Base-by-base conservation (phyloP, 2,113 vertebrate species). In the Etheostoma spectabile region DNA sequence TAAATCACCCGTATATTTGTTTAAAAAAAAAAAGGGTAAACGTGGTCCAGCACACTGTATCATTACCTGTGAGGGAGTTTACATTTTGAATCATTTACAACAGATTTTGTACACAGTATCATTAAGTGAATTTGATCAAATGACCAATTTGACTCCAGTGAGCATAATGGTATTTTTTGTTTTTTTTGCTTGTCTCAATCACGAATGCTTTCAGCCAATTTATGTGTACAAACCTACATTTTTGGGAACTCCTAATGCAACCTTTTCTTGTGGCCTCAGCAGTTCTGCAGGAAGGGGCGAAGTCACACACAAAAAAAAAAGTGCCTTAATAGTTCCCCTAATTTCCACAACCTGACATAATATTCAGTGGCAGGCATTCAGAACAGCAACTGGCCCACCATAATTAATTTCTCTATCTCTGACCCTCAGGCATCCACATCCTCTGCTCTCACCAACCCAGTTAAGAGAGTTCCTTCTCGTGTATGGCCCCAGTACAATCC, bases 401-500 rank as follows among this genome's bases (percentile, higher is more conserved):
- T 16, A 21, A 35, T 21, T 30, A 27, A 56, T 19, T 35, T 86
- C 42, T 60, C 24, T n/a, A 70, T 45, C 30, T n/a, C 57, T 2
- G 22, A 30, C 15, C 0, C 15, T 30, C 6, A 53, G 48, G 7
- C 7, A 8, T 68, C 12, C 42, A 22, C 16, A 15, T 45, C 3
- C 16, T 45, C 38, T 0, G 46, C 51, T 46, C 52, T 63, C 11
- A 35, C 35, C 22, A 69, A 18, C 51, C 38, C 38, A 56, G 15
- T n/a, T 42, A 33, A 19, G 18, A 42, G 7, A 22, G 8, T 82
- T 92, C 98, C 97, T 99, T 99, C 75, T 98, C 96, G 8, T 99
- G 73, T 99, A 99, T 0, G 98, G 98, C 14, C 98, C 98, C 48
- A 99, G 88, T 24, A 99, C 98, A 13, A 99, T 98, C 98, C 98